Conservation (phyloP, 2,888 invertebrate genomes). For the Amiota communis region DNA sequence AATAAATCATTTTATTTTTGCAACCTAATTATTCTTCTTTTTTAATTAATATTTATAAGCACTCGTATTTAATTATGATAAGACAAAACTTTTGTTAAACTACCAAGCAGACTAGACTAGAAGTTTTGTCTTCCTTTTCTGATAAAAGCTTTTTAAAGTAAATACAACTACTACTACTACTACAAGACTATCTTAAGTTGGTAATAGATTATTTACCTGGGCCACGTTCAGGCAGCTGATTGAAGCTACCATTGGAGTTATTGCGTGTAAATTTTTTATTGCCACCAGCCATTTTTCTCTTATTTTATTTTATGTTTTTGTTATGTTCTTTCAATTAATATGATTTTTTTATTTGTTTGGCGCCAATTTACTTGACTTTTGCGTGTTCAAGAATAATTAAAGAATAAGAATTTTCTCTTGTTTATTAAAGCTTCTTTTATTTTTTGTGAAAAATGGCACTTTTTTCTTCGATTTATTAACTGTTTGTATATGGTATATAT, state of each 20-base stretch:
- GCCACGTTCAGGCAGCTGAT: slow-evolving; percentile 72
- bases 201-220: slow-evolving; percentile 68
- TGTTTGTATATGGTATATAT: too few relatives aligned
- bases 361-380: slow-evolving; percentile 58
- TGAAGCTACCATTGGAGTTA: slow-evolving; percentile 69
- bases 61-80: neutral
- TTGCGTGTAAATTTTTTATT: slow-evolving; percentile 68
- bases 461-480: slow-evolving; percentile 12
- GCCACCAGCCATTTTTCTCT: slow-evolving; percentile 69
- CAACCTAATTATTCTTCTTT: neutral
- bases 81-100: too few relatives aligned
- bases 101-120: too few relatives aligned
- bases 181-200: neutral
- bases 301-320: slow-evolving; percentile 19
- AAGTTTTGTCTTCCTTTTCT: neutral
- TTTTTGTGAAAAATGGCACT: slow-evolving; percentile 13
- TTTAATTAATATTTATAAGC: neutral
- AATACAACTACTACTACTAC: neutral
- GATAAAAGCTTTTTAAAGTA: slow-evolving; percentile 7
- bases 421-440: slow-evolving; percentile 13
- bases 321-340: neutral
- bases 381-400: slow-evolving; percentile 59
- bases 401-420: neutral
- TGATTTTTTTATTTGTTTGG: slow-evolving; percentile 34
- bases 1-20: neutral